These are phyloP conservation scores for Armadillidium nasatum DNA, from an alignment of 1,140 invertebrate species.

Conservation along the genomic window DNA sequence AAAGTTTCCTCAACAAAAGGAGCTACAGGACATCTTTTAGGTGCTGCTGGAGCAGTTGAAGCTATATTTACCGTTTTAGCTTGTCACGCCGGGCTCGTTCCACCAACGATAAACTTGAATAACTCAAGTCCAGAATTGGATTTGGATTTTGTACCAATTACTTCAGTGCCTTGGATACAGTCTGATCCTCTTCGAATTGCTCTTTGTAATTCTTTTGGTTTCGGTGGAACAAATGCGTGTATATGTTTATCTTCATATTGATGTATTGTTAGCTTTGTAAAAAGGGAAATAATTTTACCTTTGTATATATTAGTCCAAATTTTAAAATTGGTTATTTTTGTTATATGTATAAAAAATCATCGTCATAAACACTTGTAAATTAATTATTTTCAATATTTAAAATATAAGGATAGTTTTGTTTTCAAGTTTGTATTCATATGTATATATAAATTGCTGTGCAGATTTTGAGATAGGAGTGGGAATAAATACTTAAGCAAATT, in stretches of 20 bases:
- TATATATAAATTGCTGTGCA: no score
- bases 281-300: no score
- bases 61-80: slow-evolving; percentile 76
- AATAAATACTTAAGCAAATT: no score
- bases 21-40: slow-evolving; percentile 88
- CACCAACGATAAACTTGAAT: slow-evolving; percentile 84
- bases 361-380: no score
- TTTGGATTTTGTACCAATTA: slow-evolving; percentile 18
- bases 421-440: no score
- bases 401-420: no score
- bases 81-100: slow-evolving; percentile 67
- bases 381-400: no score
- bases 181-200: not conserved
- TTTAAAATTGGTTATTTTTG: no score
- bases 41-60: slow-evolving; percentile 91
- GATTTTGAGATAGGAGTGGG: no score
- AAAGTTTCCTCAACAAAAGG: slow-evolving; percentile 89
- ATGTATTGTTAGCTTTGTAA: no score
- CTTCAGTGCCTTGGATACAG: not conserved
- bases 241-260: slow-evolving; percentile 62
- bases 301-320: no score
- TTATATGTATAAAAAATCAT: no score
- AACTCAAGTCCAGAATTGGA: slow-evolving; percentile 55
- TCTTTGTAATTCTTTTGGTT: not conserved
- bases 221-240: slow-evolving; percentile 48